Evolutionary conservation across 2,888 invertebrate genomes (phyloP).

Genomic region (Brassicogethes aeneus): DNA sequence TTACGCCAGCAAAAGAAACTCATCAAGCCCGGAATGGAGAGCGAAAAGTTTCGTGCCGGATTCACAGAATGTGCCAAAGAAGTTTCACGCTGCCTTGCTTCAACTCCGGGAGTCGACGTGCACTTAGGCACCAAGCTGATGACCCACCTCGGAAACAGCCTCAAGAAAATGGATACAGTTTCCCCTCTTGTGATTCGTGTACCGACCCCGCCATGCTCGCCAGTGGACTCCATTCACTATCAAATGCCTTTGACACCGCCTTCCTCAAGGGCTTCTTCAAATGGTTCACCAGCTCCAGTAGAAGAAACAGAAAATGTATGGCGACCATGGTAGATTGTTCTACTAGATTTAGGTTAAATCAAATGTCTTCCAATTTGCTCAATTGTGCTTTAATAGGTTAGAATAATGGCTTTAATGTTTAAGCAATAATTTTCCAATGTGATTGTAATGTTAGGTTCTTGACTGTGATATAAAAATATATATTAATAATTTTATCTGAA

Average conservation of each 20-base stretch:
- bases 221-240: constrained; percentile 44
- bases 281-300: neutral
- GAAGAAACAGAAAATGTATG: constrained; percentile 1
- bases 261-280: constrained; percentile 42
- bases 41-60: constrained; percentile 77
- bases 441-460: no score
- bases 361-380: constrained; percentile 1
- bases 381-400: constrained; percentile 2
- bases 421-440: neutral
- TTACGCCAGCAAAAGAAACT: constrained; percentile 69
- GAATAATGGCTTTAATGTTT: constrained; percentile 13
- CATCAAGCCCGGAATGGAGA: constrained; percentile 60
- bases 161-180: constrained; percentile 66
- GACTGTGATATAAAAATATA: no score
- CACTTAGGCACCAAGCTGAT: constrained; percentile 77
- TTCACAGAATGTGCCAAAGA: constrained; percentile 85
- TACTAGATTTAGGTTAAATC: neutral
- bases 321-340: constrained; percentile 1
- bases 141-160: constrained; percentile 77
- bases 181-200: constrained; percentile 53
- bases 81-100: constrained; percentile 75
- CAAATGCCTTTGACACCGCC: constrained; percentile 63
- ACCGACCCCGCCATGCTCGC: constrained; percentile 46
- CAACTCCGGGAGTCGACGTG: constrained; percentile 77
- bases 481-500: no score